Evolutionary conservation across 2,113 vertebrate genomes (phyloP).

Genomic region (Eublepharis macularius): DNA sequence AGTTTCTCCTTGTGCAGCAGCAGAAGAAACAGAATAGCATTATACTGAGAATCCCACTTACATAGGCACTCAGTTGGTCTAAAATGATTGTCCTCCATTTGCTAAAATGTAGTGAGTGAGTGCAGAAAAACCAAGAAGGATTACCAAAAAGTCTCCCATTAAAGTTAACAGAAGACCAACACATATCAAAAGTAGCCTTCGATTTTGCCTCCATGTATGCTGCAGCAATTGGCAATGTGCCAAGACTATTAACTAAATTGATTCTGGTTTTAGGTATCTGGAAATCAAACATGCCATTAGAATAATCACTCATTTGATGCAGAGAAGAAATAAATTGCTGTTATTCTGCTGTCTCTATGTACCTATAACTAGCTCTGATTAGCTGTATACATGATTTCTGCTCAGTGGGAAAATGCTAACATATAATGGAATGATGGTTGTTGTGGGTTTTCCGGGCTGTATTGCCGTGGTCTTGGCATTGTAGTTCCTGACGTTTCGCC

Average conservation of each 20-base stretch:
- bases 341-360: background rate
- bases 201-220: constrained; percentile 13
- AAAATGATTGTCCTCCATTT: too few species aligned
- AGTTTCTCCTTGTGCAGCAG: too few species aligned
- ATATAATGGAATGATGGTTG: background rate
- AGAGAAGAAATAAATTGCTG: constrained; percentile 9
- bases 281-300: constrained; percentile 50
- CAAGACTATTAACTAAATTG: constrained; percentile 12
- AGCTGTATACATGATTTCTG: background rate
- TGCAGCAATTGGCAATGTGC: constrained; percentile 39
- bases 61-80: background rate
- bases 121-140: constrained; percentile 4
- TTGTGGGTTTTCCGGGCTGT: too few species aligned
- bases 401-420: constrained; percentile 9
- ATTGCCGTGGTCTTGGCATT: too few species aligned
- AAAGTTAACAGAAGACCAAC: constrained; percentile 48
- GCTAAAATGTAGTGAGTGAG: background rate
- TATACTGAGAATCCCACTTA: background rate
- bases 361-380: background rate
- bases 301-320: constrained; percentile 40
- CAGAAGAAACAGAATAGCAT: background rate
- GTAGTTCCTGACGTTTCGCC: too few species aligned
- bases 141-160: constrained; percentile 23
- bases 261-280: constrained; percentile 38
- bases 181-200: constrained; percentile 24